These are phyloP conservation scores for Rostratula benghalensis DNA, from an alignment of 2,113 vertebrate genomes.

Conservation along the genomic window DNA sequence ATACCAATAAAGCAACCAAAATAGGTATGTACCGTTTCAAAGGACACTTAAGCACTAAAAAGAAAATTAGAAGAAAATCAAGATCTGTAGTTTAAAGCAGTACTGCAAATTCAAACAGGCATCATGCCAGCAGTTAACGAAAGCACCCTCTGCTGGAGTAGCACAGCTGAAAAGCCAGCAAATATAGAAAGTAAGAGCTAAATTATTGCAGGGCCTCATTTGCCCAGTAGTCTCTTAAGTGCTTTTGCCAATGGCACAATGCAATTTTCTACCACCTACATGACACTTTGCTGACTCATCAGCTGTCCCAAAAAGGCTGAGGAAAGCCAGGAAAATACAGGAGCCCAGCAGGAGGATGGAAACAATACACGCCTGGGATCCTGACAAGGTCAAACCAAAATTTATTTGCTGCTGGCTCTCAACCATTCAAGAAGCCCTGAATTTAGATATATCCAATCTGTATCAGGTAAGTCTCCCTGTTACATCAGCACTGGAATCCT, in stretches of 20 bases:
- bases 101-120: not conserved
- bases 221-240: not conserved
- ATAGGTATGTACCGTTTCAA: not conserved
- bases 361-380: not conserved
- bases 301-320: not conserved
- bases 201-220: not conserved
- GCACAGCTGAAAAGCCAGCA: not conserved
- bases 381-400: not conserved
- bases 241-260: not conserved
- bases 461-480: not conserved
- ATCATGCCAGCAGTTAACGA: not conserved
- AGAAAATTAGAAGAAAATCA: not conserved
- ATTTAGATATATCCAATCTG: not conserved
- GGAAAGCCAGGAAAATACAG: not conserved
- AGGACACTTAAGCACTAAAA: not conserved
- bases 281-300: not conserved
- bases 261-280: not conserved
- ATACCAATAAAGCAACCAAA: not conserved
- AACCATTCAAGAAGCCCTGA: not conserved
- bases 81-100: not conserved
- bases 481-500: not conserved
- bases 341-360: not conserved
- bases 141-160: conserved; percentile 7
- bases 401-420: not conserved
- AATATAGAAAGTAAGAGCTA: rapidly evolving